These are phyloP conservation scores for Drosophila algonquin DNA, from an alignment of 2,888 invertebrate species.

Conservation along the genomic window DNA sequence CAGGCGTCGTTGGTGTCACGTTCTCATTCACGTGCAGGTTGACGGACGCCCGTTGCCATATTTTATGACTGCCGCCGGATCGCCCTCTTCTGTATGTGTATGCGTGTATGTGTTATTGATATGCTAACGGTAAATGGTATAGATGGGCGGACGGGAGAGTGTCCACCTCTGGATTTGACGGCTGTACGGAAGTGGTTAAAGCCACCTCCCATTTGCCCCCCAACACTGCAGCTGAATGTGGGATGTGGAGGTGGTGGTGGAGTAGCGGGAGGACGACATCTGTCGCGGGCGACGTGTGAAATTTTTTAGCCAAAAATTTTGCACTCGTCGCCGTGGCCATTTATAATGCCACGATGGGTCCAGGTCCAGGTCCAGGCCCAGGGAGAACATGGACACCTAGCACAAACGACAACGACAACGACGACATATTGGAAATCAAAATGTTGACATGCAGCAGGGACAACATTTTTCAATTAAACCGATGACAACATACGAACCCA, in stretches of 20 bases:
- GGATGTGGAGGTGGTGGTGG: conserved; percentile 7
- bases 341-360: conserved; percentile 45
- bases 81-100: conserved; percentile 15
- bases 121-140: conserved; percentile 74
- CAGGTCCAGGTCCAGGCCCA: not conserved
- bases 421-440: conserved; percentile 78
- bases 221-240: conserved; percentile 11
- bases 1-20: conserved; percentile 55
- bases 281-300: conserved; percentile 76
- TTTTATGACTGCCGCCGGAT: conserved; percentile 61
- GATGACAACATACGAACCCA: conserved; percentile 28
- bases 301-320: conserved; percentile 66
- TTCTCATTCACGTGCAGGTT: conserved; percentile 59
- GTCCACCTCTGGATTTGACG: conserved; percentile 62
- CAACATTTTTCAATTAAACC: conserved; percentile 74
- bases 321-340: conserved; percentile 36
- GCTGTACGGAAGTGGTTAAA: conserved; percentile 73
- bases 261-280: conserved; percentile 50
- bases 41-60: conserved; percentile 75
- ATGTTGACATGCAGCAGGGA: conserved; percentile 71
- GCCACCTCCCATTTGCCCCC: conserved; percentile 20
- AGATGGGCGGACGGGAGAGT: conserved; percentile 17
- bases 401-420: conserved; percentile 10
- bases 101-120: conserved; percentile 73
- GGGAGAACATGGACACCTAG: conserved; percentile 6